Base-by-base conservation (phyloP, 2,113 vertebrate species). In the Psilopogon haemacephalus region DNA sequence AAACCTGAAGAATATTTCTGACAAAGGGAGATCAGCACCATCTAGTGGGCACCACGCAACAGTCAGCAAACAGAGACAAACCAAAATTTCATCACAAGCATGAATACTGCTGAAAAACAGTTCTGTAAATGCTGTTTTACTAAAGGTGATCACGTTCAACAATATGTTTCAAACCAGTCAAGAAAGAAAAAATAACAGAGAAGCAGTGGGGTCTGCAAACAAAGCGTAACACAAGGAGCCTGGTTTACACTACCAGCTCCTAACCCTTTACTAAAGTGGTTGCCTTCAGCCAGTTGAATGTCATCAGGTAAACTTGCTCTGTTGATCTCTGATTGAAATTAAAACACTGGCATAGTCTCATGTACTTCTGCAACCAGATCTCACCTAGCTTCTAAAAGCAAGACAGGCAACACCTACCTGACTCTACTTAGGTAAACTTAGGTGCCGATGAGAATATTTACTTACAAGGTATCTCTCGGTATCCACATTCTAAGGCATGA, bases 391-490 rank as follows among this genome's bases (percentile, higher is more conserved):
- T 76, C 37, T 78, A 74, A 73, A 73, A 5, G 73, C 5, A 54
- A 54, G n/a, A 20, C 48, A 63, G 11, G 9, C 58, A 73, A 59
- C 6, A 30, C 23, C 40, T 30, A 83, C 16, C 52, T 40, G 55
- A 46, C 64, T 52, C 28, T 60, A 15, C 54, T 1, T 52, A 37
- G 74, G 50, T 11, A 59, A 82, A 73, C 24, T 11, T 50, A 65
- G 33, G 44, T 50, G 24, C 20, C 24, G 35, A 42, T 55, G 38
- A 32, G 71, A 67, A 64, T 23, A 80, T 68, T 74, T 97, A 98
- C 99, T 99, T 97, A 99, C 99, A 99, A 95, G 99, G 99, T 95
- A 99, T 99, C 94, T 99, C 98, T 97, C 99, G 97, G 97, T 99
- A 99, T 72, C 99, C 99, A 77, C 98, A 99, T 97, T 99, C 99